phyloP scores from a whole-genome alignment of 1,140 invertebrate genomes.

The Holcopasites calliopsidis region DNA sequence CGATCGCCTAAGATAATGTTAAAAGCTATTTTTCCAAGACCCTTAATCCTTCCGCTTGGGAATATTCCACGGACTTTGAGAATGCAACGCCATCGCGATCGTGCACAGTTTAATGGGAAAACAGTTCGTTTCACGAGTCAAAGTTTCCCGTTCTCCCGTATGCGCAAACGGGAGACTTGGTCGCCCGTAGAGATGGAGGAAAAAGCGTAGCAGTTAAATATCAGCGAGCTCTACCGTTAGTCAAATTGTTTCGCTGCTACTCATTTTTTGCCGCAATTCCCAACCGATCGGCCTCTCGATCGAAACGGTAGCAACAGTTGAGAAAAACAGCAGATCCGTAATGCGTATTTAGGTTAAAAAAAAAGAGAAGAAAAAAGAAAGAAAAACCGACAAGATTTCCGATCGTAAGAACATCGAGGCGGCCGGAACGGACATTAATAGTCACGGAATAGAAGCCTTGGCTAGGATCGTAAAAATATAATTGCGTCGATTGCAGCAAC shows the following conservation, averaged over 20 bases:
- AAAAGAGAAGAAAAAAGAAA: too few species aligned
- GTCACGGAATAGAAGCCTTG: conserved; percentile 76
- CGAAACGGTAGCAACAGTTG: conserved; percentile 12
- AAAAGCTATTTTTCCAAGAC: not conserved
- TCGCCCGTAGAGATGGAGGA: not conserved
- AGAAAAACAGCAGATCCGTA: conserved; percentile 34
- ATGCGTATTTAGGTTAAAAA: conserved; percentile 59
- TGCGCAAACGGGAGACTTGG: too few species aligned
- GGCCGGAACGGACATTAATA: conserved; percentile 70
- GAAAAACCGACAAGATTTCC: conserved; percentile 23
- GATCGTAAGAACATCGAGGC: conserved; percentile 40
- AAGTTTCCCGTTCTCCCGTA: too few species aligned
- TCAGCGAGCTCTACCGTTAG: not conserved
- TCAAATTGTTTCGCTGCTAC: conserved; percentile 7
- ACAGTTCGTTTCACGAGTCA: not conserved
- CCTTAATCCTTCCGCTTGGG: not conserved
- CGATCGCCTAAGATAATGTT: conserved; percentile 33
- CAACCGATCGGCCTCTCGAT: conserved; percentile 19
- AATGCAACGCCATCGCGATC: too few species aligned
- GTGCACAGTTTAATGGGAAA: not conserved
- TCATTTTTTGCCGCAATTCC: conserved; percentile 12
- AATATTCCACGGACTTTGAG: not conserved
- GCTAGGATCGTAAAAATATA: conserved; percentile 78
- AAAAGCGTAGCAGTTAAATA: not conserved
- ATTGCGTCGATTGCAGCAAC: conserved; percentile 78